Percentiles rank a stretch among this genome's conserved stretches.
Conservation (phyloP, 2,797 vertebrate species). For the Anabacerthia variegaticeps region DNA sequence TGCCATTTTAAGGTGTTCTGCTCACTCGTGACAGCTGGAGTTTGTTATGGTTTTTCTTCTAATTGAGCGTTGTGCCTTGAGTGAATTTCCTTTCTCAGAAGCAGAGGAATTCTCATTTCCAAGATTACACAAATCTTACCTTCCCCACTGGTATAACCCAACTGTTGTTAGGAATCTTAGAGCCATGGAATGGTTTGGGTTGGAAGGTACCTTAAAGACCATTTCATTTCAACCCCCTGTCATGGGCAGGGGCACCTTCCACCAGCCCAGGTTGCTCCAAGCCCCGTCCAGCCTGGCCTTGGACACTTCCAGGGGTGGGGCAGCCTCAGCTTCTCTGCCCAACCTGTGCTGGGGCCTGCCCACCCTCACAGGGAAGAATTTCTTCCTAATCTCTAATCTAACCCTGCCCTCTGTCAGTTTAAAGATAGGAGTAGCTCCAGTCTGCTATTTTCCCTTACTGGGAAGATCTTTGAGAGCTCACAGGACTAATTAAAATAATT, state of each 20-base stretch:
- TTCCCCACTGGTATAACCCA: not conserved
- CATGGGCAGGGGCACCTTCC: not conserved
- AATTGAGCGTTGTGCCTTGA: not conserved
- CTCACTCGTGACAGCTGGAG: not conserved
- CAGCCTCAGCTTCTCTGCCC: not conserved
- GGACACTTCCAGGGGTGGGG: not conserved
- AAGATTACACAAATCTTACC: not conserved
- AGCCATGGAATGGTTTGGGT: not conserved
- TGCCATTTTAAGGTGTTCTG: not conserved
- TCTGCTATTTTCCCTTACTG: not conserved
- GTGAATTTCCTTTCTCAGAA: not conserved
- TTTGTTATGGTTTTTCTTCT: not conserved
- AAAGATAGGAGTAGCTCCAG: not conserved
- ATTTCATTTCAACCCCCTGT: not conserved
- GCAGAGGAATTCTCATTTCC: not conserved
- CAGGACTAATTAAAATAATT: not conserved
- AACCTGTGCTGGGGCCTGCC: not conserved
- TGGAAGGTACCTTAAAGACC: not conserved
- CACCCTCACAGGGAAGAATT: not conserved
- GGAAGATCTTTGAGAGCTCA: not conserved
- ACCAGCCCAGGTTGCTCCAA: not conserved
- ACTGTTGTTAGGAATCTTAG: not conserved
- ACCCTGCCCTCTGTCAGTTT: not conserved
- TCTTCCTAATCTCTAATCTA: not conserved
- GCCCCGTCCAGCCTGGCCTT: not conserved